Evolutionary conservation across 2,888 invertebrate species (phyloP).

Genomic region (Acrobasis repandana): DNA sequence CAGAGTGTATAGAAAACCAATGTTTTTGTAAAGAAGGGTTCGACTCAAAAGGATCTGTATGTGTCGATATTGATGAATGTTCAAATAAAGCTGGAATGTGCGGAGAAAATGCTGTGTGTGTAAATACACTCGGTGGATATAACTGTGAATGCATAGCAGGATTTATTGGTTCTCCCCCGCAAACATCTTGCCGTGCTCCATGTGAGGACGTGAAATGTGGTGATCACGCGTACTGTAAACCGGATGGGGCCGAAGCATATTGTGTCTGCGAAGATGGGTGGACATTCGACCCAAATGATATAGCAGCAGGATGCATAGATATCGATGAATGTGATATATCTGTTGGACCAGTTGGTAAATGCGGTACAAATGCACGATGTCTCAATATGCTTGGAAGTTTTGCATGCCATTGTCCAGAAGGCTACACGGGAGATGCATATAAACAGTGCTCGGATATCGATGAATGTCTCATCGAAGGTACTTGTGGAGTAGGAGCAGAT

Average conservation of each 20-base stretch:
- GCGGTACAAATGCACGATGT: conserved; percentile 92
- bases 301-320: conserved; percentile 95
- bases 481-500: conserved; percentile 91
- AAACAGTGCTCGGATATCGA: conserved; percentile 92
- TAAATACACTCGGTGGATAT: conserved; percentile 91
- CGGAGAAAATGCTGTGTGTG: conserved; percentile 89
- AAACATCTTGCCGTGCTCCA: conserved; percentile 92
- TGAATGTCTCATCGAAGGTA: conserved; percentile 88
- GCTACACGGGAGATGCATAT: conserved; percentile 92
- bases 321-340: conserved; percentile 94
- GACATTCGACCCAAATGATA: conserved; percentile 95
- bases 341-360: conserved; percentile 90
- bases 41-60: conserved; percentile 89
- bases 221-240: conserved; percentile 93
- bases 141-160: conserved; percentile 92
- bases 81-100: conserved; percentile 78
- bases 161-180: conserved; percentile 92
- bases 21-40: conserved; percentile 96
- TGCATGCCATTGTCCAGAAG: conserved; percentile 91
- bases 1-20: conserved; percentile 93
- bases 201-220: conserved; percentile 96
- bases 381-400: conserved; percentile 91
- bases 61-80: conserved; percentile 93
- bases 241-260: conserved; percentile 93
- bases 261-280: conserved; percentile 97